phyloP scores from a whole-genome alignment of 2,888 invertebrate genomes.

The Amphipyra berbera region DNA sequence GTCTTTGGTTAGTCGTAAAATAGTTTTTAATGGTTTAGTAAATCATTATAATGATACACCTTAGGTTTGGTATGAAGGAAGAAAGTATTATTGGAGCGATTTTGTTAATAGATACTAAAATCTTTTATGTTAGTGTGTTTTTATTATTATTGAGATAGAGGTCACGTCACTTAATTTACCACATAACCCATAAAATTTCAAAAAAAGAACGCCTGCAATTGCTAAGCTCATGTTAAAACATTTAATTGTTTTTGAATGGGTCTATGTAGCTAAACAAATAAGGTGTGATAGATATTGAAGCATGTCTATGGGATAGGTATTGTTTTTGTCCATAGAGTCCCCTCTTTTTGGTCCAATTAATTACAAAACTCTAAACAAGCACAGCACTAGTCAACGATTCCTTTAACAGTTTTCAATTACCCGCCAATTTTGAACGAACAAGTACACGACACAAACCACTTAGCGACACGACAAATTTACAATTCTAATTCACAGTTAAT shows the following conservation, averaged over 20 bases:
- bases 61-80: conserved; percentile 45
- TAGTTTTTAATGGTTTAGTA: conserved; percentile 64
- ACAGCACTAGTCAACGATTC: conserved; percentile 24
- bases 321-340: neutral
- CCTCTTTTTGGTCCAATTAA: neutral
- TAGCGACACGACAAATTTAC: conserved; percentile 76
- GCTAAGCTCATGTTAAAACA: neutral
- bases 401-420: conserved; percentile 57
- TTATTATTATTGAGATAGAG: conserved; percentile 53
- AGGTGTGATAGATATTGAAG: too few species aligned
- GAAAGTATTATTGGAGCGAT: conserved; percentile 55
- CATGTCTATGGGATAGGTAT: neutral
- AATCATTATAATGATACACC: conserved; percentile 63
- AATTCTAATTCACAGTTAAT: conserved; percentile 81
- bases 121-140: conserved; percentile 46
- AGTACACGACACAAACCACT: conserved; percentile 66
- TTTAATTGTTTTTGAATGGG: neutral
- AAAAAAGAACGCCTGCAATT: neutral
- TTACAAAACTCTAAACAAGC: conserved; percentile 1
- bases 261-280: too few species aligned
- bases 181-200: neutral
- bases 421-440: conserved; percentile 58
- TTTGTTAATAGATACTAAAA: conserved; percentile 62
- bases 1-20: conserved; percentile 64
- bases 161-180: conserved; percentile 16